Conservation (phyloP, 2,113 vertebrate species). For the Malurus elegans region DNA sequence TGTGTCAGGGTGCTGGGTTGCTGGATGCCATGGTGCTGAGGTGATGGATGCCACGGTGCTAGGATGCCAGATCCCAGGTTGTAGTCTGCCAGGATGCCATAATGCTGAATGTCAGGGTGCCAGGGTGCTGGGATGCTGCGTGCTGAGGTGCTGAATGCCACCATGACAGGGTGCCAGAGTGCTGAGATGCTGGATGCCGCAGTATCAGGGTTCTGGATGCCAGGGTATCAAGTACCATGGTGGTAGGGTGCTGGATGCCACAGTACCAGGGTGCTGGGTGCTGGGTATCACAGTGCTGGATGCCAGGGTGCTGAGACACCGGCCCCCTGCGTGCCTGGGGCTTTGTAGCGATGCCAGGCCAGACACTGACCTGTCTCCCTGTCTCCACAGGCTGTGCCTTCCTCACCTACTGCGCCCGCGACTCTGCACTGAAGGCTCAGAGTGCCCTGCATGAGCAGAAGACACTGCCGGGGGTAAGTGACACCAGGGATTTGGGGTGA, state of each 20-base stretch:
- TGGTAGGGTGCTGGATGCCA: not conserved
- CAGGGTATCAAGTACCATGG: not conserved
- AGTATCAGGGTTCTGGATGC: not conserved
- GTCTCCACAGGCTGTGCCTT: constrained; percentile 50
- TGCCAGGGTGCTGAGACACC: not conserved
- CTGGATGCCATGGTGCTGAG: not conserved
- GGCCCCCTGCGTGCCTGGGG: rapidly evolving
- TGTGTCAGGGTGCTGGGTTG: too few species aligned
- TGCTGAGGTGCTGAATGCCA: not conserved
- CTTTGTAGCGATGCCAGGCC: rapidly evolving
- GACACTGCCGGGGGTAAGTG: constrained; percentile 56
- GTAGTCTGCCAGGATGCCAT: not conserved
- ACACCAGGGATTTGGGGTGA: rapidly evolving
- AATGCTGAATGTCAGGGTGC: not conserved
- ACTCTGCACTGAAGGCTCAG: constrained; percentile 55
- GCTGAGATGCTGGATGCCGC: not conserved
- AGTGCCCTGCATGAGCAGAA: constrained; percentile 57
- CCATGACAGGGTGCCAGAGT: not conserved
- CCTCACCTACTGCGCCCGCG: constrained; percentile 60
- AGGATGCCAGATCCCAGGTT: not conserved
- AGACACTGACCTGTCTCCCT: not conserved
- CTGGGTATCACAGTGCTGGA: not conserved
- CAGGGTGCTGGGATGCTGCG: not conserved
- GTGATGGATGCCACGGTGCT: not conserved
- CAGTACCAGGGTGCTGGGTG: not conserved